Evolutionary conservation across 2,113 vertebrate genomes (phyloP), one percentile per base, ranked within the genome.

Genomic region (Semicossyphus pulcher): DNA sequence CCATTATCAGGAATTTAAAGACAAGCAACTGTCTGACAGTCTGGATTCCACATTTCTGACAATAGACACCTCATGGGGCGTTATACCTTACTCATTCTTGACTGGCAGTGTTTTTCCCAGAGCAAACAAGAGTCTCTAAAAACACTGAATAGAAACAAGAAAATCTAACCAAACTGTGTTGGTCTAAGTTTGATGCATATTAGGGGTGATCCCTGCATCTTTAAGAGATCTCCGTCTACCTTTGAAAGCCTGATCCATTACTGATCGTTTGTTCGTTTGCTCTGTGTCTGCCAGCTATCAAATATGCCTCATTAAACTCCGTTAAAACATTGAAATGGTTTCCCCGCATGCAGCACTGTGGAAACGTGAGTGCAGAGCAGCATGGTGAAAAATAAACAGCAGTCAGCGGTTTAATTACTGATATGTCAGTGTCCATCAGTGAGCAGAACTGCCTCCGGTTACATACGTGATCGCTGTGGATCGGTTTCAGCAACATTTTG

Each of bases 281-380:
- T 62, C 37, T 53, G 59, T 61, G 44, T 41, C 11, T 34, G 21
- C 29, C 29, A 28, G 53, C 78, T 34, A 84, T 79, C 67, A 70
- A 66, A 73, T 48, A 32, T 21, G 67, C 75, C 72, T 84, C 81
- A 84, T 84, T 77, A 77, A 56, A 54, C 66, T 34, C 51, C 1
- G 69, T 60, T 78, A 71, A 76, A 78, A 34, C 61, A 47, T 37
- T 52, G 37, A 45, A 72, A 73, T 45, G 53, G 63, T 68, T 63
- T 80, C 78, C 32, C 71, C 56, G 67, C 72, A 54, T 71, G 78
- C 44, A 41, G 49, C 26, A 1, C 64, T 44, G 52, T 71, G 53
- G 32, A 42, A 26, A 41, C 10, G 7, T 10, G 26, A 59, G 36
- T 31, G 34, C 28, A 20, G 67, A 57, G 63, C 74, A 18, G 41